These are phyloP conservation scores for Anser brachyrhynchus DNA, from an alignment of 2,113 vertebrate species.

Conservation along the genomic window DNA sequence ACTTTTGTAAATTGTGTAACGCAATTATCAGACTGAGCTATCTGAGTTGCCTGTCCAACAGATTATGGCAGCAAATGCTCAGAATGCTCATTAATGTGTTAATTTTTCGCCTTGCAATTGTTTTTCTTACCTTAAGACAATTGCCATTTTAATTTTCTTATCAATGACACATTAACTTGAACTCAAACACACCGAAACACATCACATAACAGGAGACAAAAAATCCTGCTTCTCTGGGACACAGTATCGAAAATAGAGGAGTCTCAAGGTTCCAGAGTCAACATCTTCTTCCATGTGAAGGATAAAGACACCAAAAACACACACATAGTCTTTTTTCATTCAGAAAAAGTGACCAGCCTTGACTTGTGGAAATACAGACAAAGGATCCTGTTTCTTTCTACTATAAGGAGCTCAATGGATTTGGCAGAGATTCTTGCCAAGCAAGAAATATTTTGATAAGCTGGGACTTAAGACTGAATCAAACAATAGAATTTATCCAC, in stretches of 20 bases:
- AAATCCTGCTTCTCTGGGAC: neutral
- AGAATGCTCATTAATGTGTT: neutral
- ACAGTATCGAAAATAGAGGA: neutral
- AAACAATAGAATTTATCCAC: neutral
- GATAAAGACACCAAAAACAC: neutral
- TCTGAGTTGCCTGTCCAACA: neutral
- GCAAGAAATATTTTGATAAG: neutral
- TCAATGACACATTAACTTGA: neutral
- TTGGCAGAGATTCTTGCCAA: neutral
- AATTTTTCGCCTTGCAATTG: neutral
- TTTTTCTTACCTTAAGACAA: neutral
- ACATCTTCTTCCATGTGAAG: neutral
- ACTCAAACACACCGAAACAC: neutral
- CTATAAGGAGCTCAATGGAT: neutral
- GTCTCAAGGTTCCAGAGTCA: neutral
- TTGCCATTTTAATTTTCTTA: neutral
- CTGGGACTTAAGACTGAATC: neutral
- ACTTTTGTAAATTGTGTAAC: neutral
- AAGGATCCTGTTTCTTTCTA: neutral
- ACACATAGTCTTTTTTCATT: neutral
- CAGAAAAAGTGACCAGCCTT: neutral
- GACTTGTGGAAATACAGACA: neutral
- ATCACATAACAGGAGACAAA: neutral
- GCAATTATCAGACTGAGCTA: neutral
- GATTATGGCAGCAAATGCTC: neutral